A percentile compares a stretch with the other conserved stretches of the same genome.
Evolutionary conservation across 2,113 vertebrate genomes (phyloP).

Genomic region (Gymnorhina tibicen): DNA sequence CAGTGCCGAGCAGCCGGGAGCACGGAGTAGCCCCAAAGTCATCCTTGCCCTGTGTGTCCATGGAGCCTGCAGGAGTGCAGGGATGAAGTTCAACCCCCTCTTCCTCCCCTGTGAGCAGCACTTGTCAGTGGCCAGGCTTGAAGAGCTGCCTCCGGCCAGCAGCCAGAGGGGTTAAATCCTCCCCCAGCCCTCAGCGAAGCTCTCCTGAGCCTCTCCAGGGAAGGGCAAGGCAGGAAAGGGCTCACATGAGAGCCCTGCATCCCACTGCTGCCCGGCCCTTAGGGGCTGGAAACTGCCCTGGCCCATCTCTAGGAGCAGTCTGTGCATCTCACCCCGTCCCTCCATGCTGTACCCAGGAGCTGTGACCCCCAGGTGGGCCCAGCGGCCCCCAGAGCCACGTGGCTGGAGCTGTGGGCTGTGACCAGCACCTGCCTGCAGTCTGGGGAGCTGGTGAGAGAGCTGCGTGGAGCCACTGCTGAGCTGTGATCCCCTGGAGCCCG

Average conservation of each 20-base stretch:
- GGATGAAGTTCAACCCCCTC: fast-evolving
- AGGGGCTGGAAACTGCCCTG: not conserved
- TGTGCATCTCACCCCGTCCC: fast-evolving
- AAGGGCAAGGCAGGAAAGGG: not conserved
- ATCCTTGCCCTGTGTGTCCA: not conserved
- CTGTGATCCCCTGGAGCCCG: not conserved
- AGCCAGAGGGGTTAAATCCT: not conserved
- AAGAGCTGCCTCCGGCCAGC: not conserved
- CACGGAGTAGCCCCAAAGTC: not conserved
- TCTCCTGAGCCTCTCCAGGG: not conserved
- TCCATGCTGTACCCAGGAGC: not conserved
- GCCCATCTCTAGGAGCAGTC: not conserved
- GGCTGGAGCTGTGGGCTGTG: not conserved
- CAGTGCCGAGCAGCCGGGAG: not conserved
- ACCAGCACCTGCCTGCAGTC: not conserved
- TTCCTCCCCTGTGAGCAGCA: not conserved
- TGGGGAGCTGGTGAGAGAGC: not conserved
- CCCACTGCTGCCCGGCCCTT: not conserved
- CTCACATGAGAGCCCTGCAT: not conserved
- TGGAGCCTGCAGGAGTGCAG: not conserved
- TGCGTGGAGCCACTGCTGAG: not conserved
- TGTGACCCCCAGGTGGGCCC: not conserved
- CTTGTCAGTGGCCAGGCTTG: not conserved
- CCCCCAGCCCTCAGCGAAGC: not conserved
- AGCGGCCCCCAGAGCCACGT: not conserved